A percentile compares a stretch with the other conserved stretches of the same genome.
phyloP scores from a whole-genome alignment of 1,140 invertebrate species.

The Pseudomyrmex concolor region DNA sequence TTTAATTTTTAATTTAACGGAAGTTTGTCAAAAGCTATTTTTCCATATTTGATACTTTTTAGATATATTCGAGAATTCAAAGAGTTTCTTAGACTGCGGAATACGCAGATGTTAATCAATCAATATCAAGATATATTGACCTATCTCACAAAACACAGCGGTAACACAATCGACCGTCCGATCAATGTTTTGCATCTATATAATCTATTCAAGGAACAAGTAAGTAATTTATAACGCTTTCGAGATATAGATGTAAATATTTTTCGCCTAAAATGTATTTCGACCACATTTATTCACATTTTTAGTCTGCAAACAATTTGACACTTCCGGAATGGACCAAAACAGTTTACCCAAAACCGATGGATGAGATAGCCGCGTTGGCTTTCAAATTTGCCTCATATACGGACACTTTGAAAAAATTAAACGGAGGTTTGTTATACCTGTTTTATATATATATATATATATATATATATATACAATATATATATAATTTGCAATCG shows the following conservation, averaged over 20 bases:
- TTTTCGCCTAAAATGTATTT: not conserved
- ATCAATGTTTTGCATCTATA: conserved; percentile 76
- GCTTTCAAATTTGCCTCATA: conserved; percentile 79
- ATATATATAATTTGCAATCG: no score
- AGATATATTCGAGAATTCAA: conserved; percentile 75
- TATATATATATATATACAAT: no score
- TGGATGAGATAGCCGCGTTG: conserved; percentile 78
- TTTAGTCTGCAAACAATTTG: conserved; percentile 79
- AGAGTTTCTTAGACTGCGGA: conserved; percentile 64
- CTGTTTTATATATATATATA: no score
- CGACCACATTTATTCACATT: not conserved
- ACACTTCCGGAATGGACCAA: conserved; percentile 79
- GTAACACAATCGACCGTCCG: conserved; percentile 76
- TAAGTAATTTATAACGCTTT: conserved; percentile 44
- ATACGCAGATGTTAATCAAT: conserved; percentile 68
- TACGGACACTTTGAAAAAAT: conserved; percentile 75
- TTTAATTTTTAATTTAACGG: no score
- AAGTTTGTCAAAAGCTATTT: not conserved
- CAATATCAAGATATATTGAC: conserved; percentile 77
- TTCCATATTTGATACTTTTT: conserved; percentile 20
- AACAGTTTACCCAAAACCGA: conserved; percentile 78
- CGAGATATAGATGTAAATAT: not conserved
- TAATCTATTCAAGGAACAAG: conserved; percentile 81
- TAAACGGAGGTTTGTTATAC: conserved; percentile 77
- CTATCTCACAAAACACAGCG: conserved; percentile 78